Conservation (phyloP, 2,797 vertebrate species). For the Aphelocoma californica region DNA sequence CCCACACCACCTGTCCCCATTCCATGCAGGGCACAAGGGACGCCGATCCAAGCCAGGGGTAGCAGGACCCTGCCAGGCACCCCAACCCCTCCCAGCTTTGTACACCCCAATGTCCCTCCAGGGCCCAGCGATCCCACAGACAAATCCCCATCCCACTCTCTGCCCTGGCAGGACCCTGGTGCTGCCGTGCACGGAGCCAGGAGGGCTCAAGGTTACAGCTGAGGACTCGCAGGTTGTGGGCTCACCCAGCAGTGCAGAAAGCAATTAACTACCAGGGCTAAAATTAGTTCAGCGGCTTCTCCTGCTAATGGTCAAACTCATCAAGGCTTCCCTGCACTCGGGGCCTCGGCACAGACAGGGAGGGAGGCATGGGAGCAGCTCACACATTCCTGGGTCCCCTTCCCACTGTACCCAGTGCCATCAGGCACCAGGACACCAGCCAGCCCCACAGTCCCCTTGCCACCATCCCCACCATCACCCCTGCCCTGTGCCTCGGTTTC, state of each 20-base stretch:
- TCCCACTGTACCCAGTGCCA: not conserved
- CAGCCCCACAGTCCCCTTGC: accelerated
- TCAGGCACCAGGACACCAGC: not conserved
- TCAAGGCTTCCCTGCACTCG: slow-evolving; percentile 16
- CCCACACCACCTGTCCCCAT: accelerated
- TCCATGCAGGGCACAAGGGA: not conserved
- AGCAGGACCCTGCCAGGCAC: not conserved
- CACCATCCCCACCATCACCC: not conserved
- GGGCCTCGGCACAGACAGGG: not conserved
- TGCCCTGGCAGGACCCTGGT: not conserved
- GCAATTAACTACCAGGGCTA: slow-evolving; percentile 57
- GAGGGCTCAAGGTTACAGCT: slow-evolving; percentile 48
- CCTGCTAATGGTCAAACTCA: slow-evolving; percentile 58
- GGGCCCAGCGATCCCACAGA: accelerated
- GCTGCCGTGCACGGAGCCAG: accelerated
- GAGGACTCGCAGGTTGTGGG: not conserved
- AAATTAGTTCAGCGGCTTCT: slow-evolving; percentile 66
- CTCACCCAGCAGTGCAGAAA: slow-evolving; percentile 18
- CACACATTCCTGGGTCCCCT: accelerated
- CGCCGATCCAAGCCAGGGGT: accelerated
- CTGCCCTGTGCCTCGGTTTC: not conserved
- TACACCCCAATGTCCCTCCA: accelerated
- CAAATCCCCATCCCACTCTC: accelerated
- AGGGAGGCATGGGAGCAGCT: not conserved
- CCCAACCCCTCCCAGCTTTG: accelerated